A percentile compares a stretch with the other conserved stretches of the same genome.
Evolutionary conservation across 2,888 invertebrate genomes (phyloP).

Genomic region (Tachina lurida): DNA sequence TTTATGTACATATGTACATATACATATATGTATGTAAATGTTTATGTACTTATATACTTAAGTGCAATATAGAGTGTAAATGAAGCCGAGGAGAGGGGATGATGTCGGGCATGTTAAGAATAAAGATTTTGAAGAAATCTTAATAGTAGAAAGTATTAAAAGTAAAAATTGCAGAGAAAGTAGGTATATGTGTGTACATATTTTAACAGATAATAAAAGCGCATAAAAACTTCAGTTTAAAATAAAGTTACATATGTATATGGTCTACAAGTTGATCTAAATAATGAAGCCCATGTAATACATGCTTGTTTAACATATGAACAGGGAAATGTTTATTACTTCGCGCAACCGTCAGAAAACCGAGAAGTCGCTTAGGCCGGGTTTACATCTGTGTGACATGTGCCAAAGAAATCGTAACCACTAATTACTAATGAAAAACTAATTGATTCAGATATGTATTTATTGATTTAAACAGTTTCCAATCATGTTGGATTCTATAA

Average conservation of each 20-base stretch:
- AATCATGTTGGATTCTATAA: too few species aligned
- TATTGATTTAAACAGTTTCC: too few species aligned
- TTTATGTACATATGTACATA: neutral
- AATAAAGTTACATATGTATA: neutral
- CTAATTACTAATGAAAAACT: too few species aligned
- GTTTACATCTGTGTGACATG: too few species aligned
- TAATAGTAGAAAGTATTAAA: neutral
- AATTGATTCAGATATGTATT: too few species aligned
- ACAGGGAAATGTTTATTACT: too few species aligned
- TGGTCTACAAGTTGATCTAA: too few species aligned
- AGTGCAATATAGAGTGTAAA: neutral
- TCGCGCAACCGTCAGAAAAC: too few species aligned
- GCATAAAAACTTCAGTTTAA: neutral
- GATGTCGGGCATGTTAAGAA: slow-evolving; percentile 33
- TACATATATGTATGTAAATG: neutral
- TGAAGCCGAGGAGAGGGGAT: slow-evolving; percentile 13
- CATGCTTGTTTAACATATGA: too few species aligned
- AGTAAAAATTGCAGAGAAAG: slow-evolving; percentile 39
- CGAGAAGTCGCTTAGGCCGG: too few species aligned
- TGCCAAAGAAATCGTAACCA: too few species aligned
- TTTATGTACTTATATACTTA: neutral
- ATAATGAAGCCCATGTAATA: too few species aligned
- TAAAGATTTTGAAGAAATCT: slow-evolving; percentile 33
- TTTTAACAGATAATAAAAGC: neutral
- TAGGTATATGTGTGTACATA: neutral